phyloP scores from a whole-genome alignment of 1,140 invertebrate genomes.

The Aphelinus certus region DNA sequence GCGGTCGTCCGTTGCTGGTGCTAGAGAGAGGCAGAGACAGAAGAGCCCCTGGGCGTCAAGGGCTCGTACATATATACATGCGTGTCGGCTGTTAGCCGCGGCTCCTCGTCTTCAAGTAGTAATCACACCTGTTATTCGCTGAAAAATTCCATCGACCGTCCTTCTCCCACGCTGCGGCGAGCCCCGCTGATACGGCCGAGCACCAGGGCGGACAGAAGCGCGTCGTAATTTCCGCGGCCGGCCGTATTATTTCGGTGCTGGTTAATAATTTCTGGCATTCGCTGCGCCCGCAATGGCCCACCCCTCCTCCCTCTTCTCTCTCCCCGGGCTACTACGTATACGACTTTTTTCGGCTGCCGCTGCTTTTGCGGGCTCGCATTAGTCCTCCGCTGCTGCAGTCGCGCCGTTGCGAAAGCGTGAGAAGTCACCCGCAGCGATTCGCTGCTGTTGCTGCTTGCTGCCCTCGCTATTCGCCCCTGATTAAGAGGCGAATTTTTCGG shows the following conservation, averaged over 20 bases:
- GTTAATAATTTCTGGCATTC: conserved; percentile 13
- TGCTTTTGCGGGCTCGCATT: background rate
- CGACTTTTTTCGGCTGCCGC: background rate
- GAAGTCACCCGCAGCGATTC: conserved; percentile 19
- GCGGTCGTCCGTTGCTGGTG: too few species aligned
- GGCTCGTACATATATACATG: too few species aligned
- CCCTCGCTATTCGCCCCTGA: conserved; percentile 1
- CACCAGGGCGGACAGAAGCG: background rate
- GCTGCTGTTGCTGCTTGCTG: too few species aligned
- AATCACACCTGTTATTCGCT: conserved; percentile 26
- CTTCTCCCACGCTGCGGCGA: conserved; percentile 29
- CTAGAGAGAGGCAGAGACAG: too few species aligned
- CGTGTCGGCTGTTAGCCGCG: too few species aligned
- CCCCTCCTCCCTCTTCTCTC: too few species aligned
- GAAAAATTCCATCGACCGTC: conserved; percentile 8
- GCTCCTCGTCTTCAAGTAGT: conserved; percentile 18
- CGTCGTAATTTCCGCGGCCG: background rate
- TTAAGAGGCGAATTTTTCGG: conserved; percentile 24
- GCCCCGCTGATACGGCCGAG: background rate
- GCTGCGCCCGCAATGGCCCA: background rate
- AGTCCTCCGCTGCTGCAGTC: background rate
- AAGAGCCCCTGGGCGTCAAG: too few species aligned
- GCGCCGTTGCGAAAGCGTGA: conserved; percentile 17
- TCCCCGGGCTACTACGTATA: background rate
- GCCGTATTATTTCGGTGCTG: conserved; percentile 17